Evolutionary conservation across 2,113 vertebrate genomes (phyloP), one percentile per base, ranked within the genome.

Genomic region (Corythaeola cristata): DNA sequence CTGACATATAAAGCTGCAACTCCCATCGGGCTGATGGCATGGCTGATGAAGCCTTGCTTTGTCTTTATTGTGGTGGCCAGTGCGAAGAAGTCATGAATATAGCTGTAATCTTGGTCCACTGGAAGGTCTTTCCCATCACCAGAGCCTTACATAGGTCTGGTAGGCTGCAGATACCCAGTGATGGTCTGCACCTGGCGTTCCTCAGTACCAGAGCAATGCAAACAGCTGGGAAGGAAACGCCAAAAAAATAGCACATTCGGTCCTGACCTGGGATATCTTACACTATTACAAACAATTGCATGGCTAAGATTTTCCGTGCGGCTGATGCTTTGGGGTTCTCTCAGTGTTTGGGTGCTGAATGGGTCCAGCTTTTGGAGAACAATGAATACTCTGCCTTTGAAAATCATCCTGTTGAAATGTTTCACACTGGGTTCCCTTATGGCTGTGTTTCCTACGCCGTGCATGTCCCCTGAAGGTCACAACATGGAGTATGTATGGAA

Each of bases 251-350:
- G 8, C 12, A 33, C 17, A 6, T 59, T 35, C 81, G 23, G 18
- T 49, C 33, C 52, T 83, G 50, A 28, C 16, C 10, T 18, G 15
- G 26, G 32, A 66, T 81, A 14, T 74, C 91, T 88, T 50, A 82
- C 23, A 49, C 27, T 14, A 8, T 33, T 67, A 11, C 20, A 74
- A 84, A 52, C 37, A 63, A 32, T 47, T 9, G 4, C 0, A 0
- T 53, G 39, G 30, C 66, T 72, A 50, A 62, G 35, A 62, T 94
- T 94, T 87, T 88, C 59, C 50, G 45, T 4, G 5, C 1, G 15
- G 41, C 24, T 55, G n/a, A 67, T 72, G 8, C 58, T 77, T 55
- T 74, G 53, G 74, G 62, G 64, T 63, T 81, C 20, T 33, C 30
- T 90, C 16, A n/a, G 17, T 72, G 30, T 76, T 55, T 74, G 55